phyloP scores from a whole-genome alignment of 2,888 invertebrate species.

The Dione juno region DNA sequence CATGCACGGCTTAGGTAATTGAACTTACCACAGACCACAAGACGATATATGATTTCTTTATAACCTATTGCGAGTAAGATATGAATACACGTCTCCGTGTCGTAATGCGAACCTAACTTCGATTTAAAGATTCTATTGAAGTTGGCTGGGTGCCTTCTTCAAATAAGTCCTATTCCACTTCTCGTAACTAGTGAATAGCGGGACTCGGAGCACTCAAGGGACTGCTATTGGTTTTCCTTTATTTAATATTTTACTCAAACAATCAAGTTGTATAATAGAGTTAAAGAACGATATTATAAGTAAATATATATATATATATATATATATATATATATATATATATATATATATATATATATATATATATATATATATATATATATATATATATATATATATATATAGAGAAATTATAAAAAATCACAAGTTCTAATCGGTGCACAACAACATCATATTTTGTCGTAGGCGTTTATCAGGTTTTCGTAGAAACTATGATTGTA shows the following conservation, averaged over 20 bases:
- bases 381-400: no score
- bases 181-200: constrained; percentile 48
- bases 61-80: constrained; percentile 19
- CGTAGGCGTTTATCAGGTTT: constrained; percentile 12
- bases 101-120: constrained; percentile 11
- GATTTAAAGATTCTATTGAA: constrained; percentile 24
- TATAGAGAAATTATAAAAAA: not conserved
- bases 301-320: no score
- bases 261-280: not conserved
- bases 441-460: not conserved
- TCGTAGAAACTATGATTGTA: constrained; percentile 28
- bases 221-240: constrained; percentile 41
- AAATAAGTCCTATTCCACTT: constrained; percentile 21
- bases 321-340: no score
- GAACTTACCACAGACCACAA: constrained; percentile 9
- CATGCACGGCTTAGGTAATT: constrained; percentile 7
- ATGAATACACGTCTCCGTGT: constrained; percentile 11
- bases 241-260: constrained; percentile 14
- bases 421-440: not conserved
- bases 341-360: no score
- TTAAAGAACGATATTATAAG: not conserved
- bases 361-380: no score
- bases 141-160: constrained; percentile 10
- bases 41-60: constrained; percentile 7
- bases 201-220: constrained; percentile 55